Percentiles rank a stretch among this genome's conserved stretches.
Conservation (phyloP, 2,797 vertebrate genomes). For the Acrossocheilus fasciatus region DNA sequence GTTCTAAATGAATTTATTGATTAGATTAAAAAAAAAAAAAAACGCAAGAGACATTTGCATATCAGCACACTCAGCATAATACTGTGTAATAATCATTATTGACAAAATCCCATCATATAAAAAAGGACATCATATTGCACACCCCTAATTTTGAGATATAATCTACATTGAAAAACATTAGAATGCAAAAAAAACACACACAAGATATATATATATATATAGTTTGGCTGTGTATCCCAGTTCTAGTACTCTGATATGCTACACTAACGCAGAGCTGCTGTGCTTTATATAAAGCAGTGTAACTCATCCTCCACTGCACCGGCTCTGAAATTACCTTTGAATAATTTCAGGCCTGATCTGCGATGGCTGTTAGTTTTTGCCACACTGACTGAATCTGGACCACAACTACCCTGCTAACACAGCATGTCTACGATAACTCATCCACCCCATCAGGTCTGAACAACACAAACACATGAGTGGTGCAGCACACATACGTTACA, state of each 20-base stretch:
- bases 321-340: conserved; percentile 73
- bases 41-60: background rate
- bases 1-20: background rate
- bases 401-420: conserved; percentile 32
- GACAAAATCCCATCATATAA: background rate
- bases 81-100: background rate
- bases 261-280: background rate
- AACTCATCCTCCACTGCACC: conserved; percentile 34
- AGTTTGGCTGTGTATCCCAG: background rate
- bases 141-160: background rate
- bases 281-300: conserved; percentile 24
- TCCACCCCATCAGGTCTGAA: conserved; percentile 16
- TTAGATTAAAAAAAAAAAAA: background rate
- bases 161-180: background rate
- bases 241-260: background rate
- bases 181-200: background rate
- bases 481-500: conserved; percentile 25
- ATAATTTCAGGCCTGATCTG: conserved; percentile 75
- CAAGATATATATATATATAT: no score
- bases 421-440: conserved; percentile 41
- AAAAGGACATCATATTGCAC: background rate
- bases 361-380: conserved; percentile 33
- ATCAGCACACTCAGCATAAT: background rate
- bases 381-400: conserved; percentile 32
- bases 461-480: conserved; percentile 22